Evolutionary conservation across 2,888 invertebrate species (phyloP).

Genomic region (Dolichopus griseipennis): DNA sequence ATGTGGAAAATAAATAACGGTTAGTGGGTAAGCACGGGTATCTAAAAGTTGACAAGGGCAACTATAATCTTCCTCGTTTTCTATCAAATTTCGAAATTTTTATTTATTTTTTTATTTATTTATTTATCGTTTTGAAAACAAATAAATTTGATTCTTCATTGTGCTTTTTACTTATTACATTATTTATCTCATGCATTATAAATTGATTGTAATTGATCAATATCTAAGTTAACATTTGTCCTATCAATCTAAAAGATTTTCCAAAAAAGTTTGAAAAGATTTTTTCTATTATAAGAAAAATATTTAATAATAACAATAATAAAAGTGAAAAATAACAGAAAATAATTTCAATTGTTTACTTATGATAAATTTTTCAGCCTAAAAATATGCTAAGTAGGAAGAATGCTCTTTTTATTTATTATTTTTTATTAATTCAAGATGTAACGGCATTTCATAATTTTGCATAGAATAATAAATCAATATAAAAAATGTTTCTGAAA

Average conservation of each 20-base stretch:
- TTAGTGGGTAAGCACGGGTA: too few species aligned
- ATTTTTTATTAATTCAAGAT: background rate
- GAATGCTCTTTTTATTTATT: background rate
- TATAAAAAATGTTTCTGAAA: too few species aligned
- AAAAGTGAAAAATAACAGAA: background rate
- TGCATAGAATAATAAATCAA: too few species aligned
- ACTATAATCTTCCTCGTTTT: too few species aligned
- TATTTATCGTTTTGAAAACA: background rate
- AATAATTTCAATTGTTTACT: background rate
- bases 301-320: too few species aligned
- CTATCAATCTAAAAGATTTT: background rate
- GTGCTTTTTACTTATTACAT: background rate
- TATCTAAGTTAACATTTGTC: background rate
- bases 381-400: background rate
- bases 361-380: background rate
- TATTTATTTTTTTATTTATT: background rate
- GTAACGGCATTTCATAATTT: too few species aligned
- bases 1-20: too few species aligned
- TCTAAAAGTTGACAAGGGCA: too few species aligned
- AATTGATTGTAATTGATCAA: slow-evolving; percentile 4
- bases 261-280: too few species aligned
- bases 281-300: background rate
- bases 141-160: background rate
- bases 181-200: slow-evolving; percentile 1
- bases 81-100: background rate